These are phyloP conservation scores for Liolophura sinensis DNA, from an alignment of 1,140 invertebrate species.

Conservation along the genomic window DNA sequence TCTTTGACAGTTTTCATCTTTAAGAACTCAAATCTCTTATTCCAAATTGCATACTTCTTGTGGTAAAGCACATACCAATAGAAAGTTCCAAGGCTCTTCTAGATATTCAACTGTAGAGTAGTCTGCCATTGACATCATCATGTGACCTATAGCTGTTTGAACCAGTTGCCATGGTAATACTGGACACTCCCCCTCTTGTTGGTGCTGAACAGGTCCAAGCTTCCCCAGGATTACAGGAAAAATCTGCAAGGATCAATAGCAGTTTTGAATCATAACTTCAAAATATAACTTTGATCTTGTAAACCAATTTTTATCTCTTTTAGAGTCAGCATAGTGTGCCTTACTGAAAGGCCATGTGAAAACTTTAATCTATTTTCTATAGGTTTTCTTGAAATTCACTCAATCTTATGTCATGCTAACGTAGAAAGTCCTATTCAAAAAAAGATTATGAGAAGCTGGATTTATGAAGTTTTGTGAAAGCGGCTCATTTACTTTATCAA, in stretches of 20 bases:
- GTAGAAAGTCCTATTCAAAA: too few relatives aligned
- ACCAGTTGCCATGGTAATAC: conserved; percentile 30
- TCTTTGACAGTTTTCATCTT: not conserved
- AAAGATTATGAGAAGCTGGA: too few relatives aligned
- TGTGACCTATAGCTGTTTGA: conserved; percentile 23
- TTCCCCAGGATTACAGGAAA: conserved; percentile 40
- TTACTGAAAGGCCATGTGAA: too few relatives aligned
- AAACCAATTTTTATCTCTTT: too few relatives aligned
- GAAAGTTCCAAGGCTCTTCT: conserved; percentile 31
- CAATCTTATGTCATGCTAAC: too few relatives aligned
- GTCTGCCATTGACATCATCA: conserved; percentile 33
- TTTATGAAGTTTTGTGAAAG: too few relatives aligned
- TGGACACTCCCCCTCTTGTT: conserved; percentile 6
- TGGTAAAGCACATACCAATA: conserved; percentile 35
- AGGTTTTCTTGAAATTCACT: too few relatives aligned
- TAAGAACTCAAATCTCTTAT: not conserved
- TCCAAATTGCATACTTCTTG: too few relatives aligned
- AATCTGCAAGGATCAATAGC: conserved; percentile 28
- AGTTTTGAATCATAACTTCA: not conserved
- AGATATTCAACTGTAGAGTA: conserved; percentile 34
- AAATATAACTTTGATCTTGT: not conserved
- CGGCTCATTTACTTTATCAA: too few relatives aligned
- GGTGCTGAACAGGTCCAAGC: conserved; percentile 24
- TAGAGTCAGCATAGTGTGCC: too few relatives aligned
- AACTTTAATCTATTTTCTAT: too few relatives aligned